These are phyloP conservation scores for Cacoxenus indagator DNA, from an alignment of 2,888 invertebrate genomes.

Conservation along the genomic window DNA sequence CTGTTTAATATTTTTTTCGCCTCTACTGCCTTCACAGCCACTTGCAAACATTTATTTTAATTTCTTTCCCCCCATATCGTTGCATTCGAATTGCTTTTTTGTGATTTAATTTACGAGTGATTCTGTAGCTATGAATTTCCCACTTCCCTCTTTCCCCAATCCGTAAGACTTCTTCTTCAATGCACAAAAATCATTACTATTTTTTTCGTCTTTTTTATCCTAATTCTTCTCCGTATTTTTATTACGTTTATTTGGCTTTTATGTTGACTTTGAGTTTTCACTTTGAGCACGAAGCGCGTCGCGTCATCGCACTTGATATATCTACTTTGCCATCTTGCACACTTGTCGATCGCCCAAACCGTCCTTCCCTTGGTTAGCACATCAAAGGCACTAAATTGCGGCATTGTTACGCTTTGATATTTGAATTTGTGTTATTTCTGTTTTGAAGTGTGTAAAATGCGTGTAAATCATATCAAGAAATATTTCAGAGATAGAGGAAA, in stretches of 20 bases:
- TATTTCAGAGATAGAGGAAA: not conserved
- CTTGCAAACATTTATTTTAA: constrained; percentile 48
- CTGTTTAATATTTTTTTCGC: constrained; percentile 8
- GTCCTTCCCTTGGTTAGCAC: constrained; percentile 27
- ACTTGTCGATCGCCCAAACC: constrained; percentile 39
- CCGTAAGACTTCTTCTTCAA: not conserved
- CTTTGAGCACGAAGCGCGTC: constrained; percentile 33
- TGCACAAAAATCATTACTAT: not conserved
- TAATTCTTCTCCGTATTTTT: not conserved
- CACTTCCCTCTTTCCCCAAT: not conserved
- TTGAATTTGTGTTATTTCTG: constrained; percentile 14
- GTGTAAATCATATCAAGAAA: not conserved
- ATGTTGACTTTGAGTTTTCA: constrained; percentile 33
- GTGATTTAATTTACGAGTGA: constrained; percentile 18
- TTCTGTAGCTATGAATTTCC: not conserved
- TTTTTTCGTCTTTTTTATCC: not conserved
- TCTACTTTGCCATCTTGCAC: too few species aligned
- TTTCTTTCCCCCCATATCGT: constrained; percentile 25
- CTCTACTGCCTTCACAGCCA: constrained; percentile 16
- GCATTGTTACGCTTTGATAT: constrained; percentile 26
- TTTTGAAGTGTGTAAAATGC: constrained; percentile 18
- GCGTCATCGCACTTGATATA: not conserved
- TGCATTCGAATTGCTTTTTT: constrained; percentile 16
- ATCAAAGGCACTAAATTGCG: constrained; percentile 45
- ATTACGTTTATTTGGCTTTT: not conserved